A percentile compares a stretch with the other conserved stretches of the same genome.
Conservation (phyloP, 2,888 invertebrate genomes). For the Eurytoma adleriae region DNA sequence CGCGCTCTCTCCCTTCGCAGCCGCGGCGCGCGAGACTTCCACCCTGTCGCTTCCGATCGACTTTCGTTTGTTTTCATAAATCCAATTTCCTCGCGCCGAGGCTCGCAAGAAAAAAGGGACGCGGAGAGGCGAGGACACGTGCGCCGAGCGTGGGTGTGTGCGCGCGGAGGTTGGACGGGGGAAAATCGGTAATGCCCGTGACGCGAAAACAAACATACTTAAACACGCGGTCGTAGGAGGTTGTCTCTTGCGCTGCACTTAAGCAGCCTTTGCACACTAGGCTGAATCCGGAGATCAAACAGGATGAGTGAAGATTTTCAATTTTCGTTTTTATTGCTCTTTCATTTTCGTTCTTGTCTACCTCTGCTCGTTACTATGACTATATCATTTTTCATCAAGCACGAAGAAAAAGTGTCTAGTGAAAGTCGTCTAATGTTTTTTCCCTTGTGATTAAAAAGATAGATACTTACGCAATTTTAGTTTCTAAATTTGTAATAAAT, state of each 20-base stretch:
- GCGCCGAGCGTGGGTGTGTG: neutral
- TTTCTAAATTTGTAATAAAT: no score
- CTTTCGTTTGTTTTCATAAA: slow-evolving; percentile 61
- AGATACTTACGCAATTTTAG: no score
- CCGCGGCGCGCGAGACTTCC: slow-evolving; percentile 32
- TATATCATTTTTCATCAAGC: no score
- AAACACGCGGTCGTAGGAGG: slow-evolving; percentile 3
- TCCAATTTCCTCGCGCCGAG: slow-evolving; percentile 58
- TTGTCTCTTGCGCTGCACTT: neutral
- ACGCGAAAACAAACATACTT: slow-evolving; percentile 57
- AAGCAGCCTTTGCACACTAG: neutral
- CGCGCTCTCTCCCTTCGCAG: slow-evolving; percentile 25
- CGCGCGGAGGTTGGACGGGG: neutral
- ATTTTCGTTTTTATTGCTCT: neutral
- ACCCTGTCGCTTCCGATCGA: slow-evolving; percentile 59
- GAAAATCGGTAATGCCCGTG: slow-evolving; percentile 50
- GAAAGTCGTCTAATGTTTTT: no score
- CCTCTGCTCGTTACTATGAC: neutral
- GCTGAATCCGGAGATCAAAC: slow-evolving; percentile 12
- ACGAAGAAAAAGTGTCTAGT: no score
- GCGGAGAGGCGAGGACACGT: neutral
- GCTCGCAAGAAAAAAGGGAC: neutral
- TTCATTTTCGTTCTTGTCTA: neutral
- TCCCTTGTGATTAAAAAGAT: no score
- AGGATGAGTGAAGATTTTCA: slow-evolving; percentile 13